Percentiles rank a stretch among this genome's conserved stretches.
Conservation (phyloP, 1,140 invertebrate genomes). For the Drosophila setifemur region DNA sequence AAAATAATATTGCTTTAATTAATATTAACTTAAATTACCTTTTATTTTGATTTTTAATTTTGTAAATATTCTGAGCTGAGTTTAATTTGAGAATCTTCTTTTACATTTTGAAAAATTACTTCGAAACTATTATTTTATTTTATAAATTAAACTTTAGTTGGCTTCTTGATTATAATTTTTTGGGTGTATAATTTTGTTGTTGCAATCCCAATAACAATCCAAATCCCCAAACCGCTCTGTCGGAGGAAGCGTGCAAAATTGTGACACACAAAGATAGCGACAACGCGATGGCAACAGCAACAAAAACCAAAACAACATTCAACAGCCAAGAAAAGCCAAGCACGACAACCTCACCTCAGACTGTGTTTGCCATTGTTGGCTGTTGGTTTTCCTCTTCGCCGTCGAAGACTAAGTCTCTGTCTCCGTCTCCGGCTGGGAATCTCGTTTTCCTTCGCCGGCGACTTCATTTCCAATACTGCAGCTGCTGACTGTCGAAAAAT, state of each 20-base stretch:
- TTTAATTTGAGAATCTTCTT: no score
- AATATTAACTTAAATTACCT: no score
- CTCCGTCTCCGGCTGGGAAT: constrained; percentile 18
- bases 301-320: constrained; percentile 11
- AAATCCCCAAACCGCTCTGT: constrained; percentile 18
- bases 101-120: no score
- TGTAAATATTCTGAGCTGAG: no score
- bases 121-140: no score
- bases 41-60: no score
- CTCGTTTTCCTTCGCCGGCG: constrained; percentile 12
- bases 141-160: no score
- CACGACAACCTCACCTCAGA: constrained; percentile 44
- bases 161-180: not conserved
- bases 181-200: not conserved
- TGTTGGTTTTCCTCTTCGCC: constrained; percentile 21
- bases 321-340: constrained; percentile 17
- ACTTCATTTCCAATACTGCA: constrained; percentile 5
- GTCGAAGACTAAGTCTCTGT: not conserved
- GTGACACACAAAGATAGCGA: constrained; percentile 77
- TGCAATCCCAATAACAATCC: constrained; percentile 4
- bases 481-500: not conserved
- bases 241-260: constrained; percentile 74
- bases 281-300: constrained; percentile 41
- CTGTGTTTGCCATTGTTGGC: constrained; percentile 38
- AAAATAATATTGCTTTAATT: no score